Evolutionary conservation across 2,113 vertebrate species (phyloP), one percentile per base, ranked within the genome.

Genomic region (Ornithorhynchus anatinus): DNA sequence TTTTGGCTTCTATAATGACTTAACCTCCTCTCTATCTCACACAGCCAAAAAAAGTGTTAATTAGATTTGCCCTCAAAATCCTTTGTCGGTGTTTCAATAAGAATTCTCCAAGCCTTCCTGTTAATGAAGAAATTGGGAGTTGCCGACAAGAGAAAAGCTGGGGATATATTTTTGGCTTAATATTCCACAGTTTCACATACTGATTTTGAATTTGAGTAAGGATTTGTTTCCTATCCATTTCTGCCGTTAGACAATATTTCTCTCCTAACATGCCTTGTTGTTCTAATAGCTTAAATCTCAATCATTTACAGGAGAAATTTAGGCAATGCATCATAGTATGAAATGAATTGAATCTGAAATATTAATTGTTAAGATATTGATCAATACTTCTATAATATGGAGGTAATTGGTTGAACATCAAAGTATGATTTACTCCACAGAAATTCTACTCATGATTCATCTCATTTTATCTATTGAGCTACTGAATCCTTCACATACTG

Each of bases 131-230:
- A 73, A 52, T n/a, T 62, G 48, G 66, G 32, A 59, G 44, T 67
- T 59, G 3, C 56, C 77, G 75, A 75, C 56, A 77, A 54, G 50
- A 65, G 19, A 17, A 43, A 69, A 63, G 51, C 33, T 69, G 58
- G 44, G 64, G 57, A 79, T 72, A 82, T 86, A 84, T 80, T 69
- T 67, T 79, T 86, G 75, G 54, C 45, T 75, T 74, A 53, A 72
- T 38, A 74, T 44, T 62, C 51, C 40, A 57, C 81, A 60, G 65
- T 78, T 80, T 71, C 42, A 27, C 87, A 58, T 56, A 65, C 75
- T 68, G 40, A 25, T 63, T 58, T 82, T 84, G 69, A 90, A 87
- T 44, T 74, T 59, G 38, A 82, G 43, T 37, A 74, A 33, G 77
- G 40, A 68, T 27, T 84, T 76, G 35, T 73, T 77, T 36, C 40